Percentiles rank a stretch among this genome's conserved stretches.
Evolutionary conservation across 2,797 vertebrate species (phyloP).

Genomic region (Coregonus ussuriensis): DNA sequence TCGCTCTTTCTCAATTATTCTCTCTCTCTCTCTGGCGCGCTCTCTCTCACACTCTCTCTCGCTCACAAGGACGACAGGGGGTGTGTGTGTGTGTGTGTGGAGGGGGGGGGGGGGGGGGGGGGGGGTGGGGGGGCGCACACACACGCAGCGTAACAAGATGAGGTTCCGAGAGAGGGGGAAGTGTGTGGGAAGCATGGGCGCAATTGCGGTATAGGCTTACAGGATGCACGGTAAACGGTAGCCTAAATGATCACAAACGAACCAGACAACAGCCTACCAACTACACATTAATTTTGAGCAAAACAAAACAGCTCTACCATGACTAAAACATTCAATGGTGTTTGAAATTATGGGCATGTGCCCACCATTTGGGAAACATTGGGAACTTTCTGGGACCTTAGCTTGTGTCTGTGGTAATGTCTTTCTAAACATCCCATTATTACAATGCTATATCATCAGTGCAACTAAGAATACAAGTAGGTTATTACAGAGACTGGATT

Average conservation of each 20-base stretch:
- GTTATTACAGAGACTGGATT: background rate
- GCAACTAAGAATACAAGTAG: background rate
- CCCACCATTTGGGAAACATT: background rate
- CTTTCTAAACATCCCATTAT: background rate
- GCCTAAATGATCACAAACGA: background rate
- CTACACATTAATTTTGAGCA: background rate
- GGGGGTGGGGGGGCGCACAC: background rate
- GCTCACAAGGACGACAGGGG: background rate
- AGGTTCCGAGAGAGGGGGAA: background rate
- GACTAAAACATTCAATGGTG: background rate
- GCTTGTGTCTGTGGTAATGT: background rate
- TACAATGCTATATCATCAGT: background rate
- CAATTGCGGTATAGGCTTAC: background rate
- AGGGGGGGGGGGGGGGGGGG: no score
- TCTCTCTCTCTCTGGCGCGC: background rate
- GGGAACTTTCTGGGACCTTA: no score
- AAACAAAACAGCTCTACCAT: background rate
- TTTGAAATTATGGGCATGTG: background rate
- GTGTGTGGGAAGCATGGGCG: background rate
- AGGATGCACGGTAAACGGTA: background rate
- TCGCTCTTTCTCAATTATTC: background rate
- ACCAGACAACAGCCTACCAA: background rate
- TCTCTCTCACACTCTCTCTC: background rate
- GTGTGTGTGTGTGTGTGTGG: no score
- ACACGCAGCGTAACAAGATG: background rate